Percentiles rank a stretch among this genome's conserved stretches.
Conservation (phyloP, 2,797 vertebrate genomes). For the Lagorchestes hirsutus region DNA sequence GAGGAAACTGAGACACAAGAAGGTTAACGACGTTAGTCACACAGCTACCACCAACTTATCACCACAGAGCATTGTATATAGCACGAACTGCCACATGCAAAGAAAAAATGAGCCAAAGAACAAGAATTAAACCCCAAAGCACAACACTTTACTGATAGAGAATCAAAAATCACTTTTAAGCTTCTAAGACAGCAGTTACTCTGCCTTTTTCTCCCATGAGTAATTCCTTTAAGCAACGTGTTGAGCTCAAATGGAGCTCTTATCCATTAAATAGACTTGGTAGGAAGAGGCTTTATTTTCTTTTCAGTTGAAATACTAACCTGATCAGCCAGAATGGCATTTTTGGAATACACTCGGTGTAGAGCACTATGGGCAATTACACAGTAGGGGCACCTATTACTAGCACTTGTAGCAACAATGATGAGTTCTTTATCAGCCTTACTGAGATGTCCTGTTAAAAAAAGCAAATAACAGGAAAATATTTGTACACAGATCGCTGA, state of each 20-base stretch:
- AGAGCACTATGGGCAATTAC: conserved; percentile 91
- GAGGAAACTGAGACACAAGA: not conserved
- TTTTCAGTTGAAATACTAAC: conserved; percentile 76
- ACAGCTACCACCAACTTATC: not conserved
- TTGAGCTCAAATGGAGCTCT: not conserved
- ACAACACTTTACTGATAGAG: not conserved
- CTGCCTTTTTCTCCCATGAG: not conserved
- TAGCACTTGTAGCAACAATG: conserved; percentile 90
- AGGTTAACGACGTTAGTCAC: not conserved
- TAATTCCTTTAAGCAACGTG: not conserved
- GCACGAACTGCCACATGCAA: not conserved
- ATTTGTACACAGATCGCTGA: not conserved
- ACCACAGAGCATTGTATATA: not conserved
- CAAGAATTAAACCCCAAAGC: not conserved
- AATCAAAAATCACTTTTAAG: not conserved
- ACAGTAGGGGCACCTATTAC: conserved; percentile 91
- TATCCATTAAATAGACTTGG: not conserved
- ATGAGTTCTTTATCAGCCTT: conserved; percentile 93
- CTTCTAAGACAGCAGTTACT: not conserved
- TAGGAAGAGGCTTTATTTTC: not conserved
- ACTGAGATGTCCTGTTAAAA: conserved; percentile 87
- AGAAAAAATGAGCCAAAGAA: not conserved
- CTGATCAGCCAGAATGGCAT: conserved; percentile 91
- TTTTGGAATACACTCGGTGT: conserved; percentile 92
- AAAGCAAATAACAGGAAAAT: conserved; percentile 52